phyloP scores from a whole-genome alignment of 1,140 invertebrate species.

The Tetraneura akinire region DNA sequence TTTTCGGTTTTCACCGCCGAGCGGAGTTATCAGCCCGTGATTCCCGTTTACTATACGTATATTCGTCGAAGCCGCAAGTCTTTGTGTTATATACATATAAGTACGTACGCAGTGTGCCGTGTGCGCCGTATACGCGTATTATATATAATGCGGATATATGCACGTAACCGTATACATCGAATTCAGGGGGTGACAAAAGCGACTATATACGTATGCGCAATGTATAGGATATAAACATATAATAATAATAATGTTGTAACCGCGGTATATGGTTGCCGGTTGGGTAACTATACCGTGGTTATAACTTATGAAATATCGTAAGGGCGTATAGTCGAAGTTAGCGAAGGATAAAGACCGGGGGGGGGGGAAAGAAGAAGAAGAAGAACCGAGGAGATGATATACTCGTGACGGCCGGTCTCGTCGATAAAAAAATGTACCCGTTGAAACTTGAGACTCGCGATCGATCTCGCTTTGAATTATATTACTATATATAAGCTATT shows the following conservation, averaged over 20 bases:
- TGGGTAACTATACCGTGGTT: no score
- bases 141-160: slow-evolving; percentile 33
- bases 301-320: not conserved
- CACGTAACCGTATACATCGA: slow-evolving; percentile 21
- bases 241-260: no score
- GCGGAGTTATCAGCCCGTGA: slow-evolving; percentile 29
- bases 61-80: not conserved
- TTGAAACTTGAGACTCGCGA: no score
- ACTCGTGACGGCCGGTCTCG: no score
- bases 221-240: no score
- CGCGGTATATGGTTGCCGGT: no score
- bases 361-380: no score
- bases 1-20: slow-evolving; percentile 9
- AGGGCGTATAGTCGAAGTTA: not conserved
- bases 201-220: no score
- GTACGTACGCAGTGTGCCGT: not conserved
- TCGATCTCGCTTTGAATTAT: not conserved
- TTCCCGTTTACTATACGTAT: no score
- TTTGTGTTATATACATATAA: not conserved
- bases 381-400: not conserved
- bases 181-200: not conserved
- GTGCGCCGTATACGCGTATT: not conserved
- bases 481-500: no score
- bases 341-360: not conserved
- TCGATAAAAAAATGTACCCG: not conserved